Conservation (phyloP, 2,113 vertebrate species). For the Catharus fuscescens region DNA sequence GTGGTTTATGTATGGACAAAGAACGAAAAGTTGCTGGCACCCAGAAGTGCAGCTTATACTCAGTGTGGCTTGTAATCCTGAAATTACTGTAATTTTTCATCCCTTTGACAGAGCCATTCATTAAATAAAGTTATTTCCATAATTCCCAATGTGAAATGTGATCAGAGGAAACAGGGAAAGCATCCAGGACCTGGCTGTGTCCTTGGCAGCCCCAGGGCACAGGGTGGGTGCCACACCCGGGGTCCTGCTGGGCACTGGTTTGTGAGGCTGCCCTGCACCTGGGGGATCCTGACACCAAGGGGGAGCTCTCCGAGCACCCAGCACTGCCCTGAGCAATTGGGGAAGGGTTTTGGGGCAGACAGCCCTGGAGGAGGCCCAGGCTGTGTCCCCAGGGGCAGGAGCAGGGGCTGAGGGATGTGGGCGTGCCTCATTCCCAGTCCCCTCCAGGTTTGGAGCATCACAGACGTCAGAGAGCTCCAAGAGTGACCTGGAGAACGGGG, state of each 20-base stretch:
- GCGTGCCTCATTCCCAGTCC: background rate
- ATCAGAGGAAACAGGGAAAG: background rate
- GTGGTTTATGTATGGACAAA: too few species aligned
- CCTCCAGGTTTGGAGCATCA: slow-evolving; percentile 84
- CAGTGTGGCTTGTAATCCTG: too few species aligned
- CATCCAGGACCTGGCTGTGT: accelerated
- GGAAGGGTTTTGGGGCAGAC: background rate
- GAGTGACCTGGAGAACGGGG: slow-evolving; percentile 80
- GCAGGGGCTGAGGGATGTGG: background rate
- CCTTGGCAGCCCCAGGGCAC: accelerated
- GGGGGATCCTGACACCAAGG: accelerated
- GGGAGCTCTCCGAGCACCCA: accelerated
- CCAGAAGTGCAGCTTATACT: too few species aligned
- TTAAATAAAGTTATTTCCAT: background rate
- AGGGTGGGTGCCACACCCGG: accelerated
- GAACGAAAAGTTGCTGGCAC: too few species aligned
- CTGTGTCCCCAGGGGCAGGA: background rate
- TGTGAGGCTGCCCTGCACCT: background rate
- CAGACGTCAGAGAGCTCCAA: slow-evolving; percentile 81
- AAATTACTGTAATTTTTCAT: background rate
- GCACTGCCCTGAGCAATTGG: background rate
- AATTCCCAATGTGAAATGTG: background rate
- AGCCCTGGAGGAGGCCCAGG: accelerated
- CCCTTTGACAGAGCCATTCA: background rate
- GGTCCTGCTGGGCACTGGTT: background rate